Base-by-base conservation (phyloP, 1,140 invertebrate genomes). In the Drosophila rufa region DNA sequence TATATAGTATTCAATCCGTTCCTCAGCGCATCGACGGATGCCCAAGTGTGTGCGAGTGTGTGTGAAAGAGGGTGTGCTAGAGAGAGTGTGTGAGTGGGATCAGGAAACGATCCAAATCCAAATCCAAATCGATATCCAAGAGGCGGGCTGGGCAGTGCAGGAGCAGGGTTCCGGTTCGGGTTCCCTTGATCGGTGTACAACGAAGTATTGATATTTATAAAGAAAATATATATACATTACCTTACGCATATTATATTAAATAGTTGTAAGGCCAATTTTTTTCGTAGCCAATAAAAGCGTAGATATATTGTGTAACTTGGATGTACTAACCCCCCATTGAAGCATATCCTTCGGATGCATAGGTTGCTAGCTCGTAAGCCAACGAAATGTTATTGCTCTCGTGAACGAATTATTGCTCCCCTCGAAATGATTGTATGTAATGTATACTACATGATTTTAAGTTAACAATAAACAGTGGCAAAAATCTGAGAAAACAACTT, bases 1-100 rank as follows among this genome's bases (percentile, higher is more conserved):
- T 81, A 83, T 87, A 86, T 57, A 87, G 83, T 87, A 87, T 87
- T 87, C 71, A 89, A 87, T 75, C 84, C 83, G 84, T 89, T 87
- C 84, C 84, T 87, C 82, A 75, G 69, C 78, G 77, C 65, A 76
- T 47, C 30, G 53, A 58, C 73, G 59, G 42, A 48, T 73, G 30
- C 6, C 15, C 19, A 45, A 36, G 38, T 14, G 38, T 60, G 43
- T 8, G 46, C 25, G 55, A 43, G 4, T 47, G 42, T 14, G 6
- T 42, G 27, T 1, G 25, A 56, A 38, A 43, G 33, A 12, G 57
- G 8, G 61, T 45, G 57, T 17, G 48, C 25, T 42, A 38, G 53
- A 42, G 64, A 19, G 8, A 58, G 57, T 14, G 57, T 14, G 45
- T 19, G 27, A 5, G 33, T 56, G 50, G 8, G 53, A n/a, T n/a